A percentile compares a stretch with the other conserved stretches of the same genome.
phyloP scores from a whole-genome alignment of 2,888 invertebrate species.

The Drosophila colorata region DNA sequence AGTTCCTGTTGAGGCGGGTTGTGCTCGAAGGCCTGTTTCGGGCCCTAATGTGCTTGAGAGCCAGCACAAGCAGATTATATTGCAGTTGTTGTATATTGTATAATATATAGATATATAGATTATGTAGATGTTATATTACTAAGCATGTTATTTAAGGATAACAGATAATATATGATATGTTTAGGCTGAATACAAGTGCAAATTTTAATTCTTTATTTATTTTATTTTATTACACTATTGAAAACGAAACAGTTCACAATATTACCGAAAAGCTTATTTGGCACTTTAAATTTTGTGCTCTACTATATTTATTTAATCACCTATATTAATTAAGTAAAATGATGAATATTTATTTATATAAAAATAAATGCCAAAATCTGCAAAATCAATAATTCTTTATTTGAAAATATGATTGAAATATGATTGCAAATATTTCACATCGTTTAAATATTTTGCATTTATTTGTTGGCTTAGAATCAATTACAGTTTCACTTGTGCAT shows the following conservation, averaged over 20 bases:
- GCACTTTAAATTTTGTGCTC: not conserved
- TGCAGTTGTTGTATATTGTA: not conserved
- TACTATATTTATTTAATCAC: not conserved
- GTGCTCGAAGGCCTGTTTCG: not conserved
- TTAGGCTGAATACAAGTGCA: too few species aligned
- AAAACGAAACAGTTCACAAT: not conserved
- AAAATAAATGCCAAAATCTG: not conserved
- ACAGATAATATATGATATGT: too few species aligned
- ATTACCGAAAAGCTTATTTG: not conserved
- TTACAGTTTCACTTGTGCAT: constrained; percentile 25
- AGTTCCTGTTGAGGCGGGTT: constrained; percentile 29
- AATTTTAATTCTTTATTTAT: too few species aligned
- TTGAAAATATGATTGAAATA: too few species aligned
- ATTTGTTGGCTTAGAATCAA: constrained; percentile 20
- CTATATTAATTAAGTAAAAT: not conserved
- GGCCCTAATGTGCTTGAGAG: not conserved
- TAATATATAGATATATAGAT: not conserved
- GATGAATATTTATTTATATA: not conserved
- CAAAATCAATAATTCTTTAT: not conserved
- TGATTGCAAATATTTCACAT: constrained; percentile 1
- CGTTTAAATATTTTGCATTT: constrained; percentile 3
- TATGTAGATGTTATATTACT: too few species aligned
- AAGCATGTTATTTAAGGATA: too few species aligned
- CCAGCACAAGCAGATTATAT: not conserved
- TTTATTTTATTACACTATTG: too few species aligned